These are phyloP conservation scores for Nineta flava DNA, from an alignment of 2,888 invertebrate genomes.

Conservation along the genomic window DNA sequence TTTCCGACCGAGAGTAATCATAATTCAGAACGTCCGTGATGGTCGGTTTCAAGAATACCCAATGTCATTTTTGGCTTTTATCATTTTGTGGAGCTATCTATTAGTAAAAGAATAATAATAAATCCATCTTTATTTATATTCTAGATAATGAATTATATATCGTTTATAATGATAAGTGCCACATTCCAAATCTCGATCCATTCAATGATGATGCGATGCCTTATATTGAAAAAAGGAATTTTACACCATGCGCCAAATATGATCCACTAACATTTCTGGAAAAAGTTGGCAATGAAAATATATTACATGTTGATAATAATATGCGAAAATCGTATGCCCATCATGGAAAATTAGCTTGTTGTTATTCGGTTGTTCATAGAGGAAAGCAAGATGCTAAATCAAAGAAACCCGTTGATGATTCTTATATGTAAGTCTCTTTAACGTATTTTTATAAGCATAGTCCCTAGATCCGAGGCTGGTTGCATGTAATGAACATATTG, in stretches of 20 bases:
- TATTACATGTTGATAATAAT: conserved; percentile 21
- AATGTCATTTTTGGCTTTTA: too few species aligned
- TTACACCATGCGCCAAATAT: conserved; percentile 33
- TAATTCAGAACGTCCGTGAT: too few species aligned
- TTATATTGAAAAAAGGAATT: conserved; percentile 34
- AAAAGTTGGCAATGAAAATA: conserved; percentile 18
- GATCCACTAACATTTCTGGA: conserved; percentile 22
- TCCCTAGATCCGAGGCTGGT: too few species aligned
- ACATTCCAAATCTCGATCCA: conserved; percentile 42
- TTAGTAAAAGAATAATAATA: too few species aligned
- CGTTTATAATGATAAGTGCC: conserved; percentile 43
- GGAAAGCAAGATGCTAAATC: conserved; percentile 7
- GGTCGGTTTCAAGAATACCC: too few species aligned
- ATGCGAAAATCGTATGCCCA: conserved; percentile 18
- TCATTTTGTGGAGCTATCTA: too few species aligned
- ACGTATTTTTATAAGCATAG: too few species aligned
- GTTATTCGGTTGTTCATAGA: conserved; percentile 23
- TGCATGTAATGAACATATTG: too few species aligned
- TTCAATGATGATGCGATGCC: conserved; percentile 36
- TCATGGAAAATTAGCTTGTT: conserved; percentile 16
- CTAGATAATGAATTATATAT: conserved; percentile 26
- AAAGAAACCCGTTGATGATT: conserved; percentile 9
- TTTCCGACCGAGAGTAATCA: too few species aligned
- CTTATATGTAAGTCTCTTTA: background rate
- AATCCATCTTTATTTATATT: too few species aligned